Percentiles rank a stretch among this genome's conserved stretches.
These are phyloP conservation scores for Cyanoderma ruficeps DNA, from an alignment of 2,113 vertebrate species.

Conservation along the genomic window DNA sequence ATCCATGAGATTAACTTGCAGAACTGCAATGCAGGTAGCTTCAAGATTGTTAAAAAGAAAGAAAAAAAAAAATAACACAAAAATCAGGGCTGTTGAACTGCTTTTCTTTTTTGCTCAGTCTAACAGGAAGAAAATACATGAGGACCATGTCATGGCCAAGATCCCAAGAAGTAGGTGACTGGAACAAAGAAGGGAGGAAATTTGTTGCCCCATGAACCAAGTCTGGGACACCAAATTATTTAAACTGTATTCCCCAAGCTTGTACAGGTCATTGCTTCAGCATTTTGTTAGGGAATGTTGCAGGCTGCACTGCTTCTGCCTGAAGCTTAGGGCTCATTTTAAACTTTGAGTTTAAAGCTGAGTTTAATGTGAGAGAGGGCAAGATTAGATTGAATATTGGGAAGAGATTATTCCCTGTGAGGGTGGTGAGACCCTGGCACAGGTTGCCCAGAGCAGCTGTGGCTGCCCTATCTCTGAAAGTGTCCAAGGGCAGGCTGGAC, in stretches of 20 bases:
- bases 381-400: neutral
- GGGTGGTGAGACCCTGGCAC: neutral
- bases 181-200: neutral
- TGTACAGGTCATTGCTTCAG: fast-evolving
- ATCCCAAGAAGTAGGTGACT: neutral
- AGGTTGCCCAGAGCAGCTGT: neutral
- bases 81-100: neutral
- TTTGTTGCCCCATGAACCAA: neutral
- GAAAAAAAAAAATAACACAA: neutral
- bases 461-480: neutral
- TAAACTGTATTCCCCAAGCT: neutral
- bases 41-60: neutral
- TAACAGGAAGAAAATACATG: neutral
- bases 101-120: neutral
- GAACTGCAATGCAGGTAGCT: neutral
- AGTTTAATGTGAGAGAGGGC: neutral
- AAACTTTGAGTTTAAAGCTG: neutral
- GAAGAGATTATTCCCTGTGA: neutral
- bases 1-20: neutral
- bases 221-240: neutral
- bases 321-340: neutral
- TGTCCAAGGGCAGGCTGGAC: neutral
- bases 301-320: neutral
- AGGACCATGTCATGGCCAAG: neutral
- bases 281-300: fast-evolving